A percentile compares a stretch with the other conserved stretches of the same genome.
phyloP scores from a whole-genome alignment of 1,140 invertebrate genomes.

The Diprion similis region DNA sequence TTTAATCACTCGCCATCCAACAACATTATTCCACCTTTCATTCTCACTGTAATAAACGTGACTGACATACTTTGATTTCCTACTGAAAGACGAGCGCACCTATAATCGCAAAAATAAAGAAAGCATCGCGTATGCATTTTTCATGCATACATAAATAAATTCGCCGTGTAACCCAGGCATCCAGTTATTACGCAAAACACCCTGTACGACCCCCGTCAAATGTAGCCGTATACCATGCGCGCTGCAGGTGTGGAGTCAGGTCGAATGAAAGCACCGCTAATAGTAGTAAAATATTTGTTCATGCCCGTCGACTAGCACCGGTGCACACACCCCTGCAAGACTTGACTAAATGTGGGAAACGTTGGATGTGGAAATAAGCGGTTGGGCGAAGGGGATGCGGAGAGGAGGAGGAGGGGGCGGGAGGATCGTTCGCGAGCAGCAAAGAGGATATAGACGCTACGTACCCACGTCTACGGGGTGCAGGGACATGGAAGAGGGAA shows the following conservation, averaged over 20 bases:
- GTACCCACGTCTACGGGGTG: conserved; percentile 18
- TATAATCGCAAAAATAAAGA: no score
- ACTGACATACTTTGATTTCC: no score
- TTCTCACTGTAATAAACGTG: no score
- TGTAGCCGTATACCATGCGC: neutral
- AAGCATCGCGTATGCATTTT: no score
- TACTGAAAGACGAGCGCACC: no score
- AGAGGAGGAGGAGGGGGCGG: neutral
- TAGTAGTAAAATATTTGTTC: conserved; percentile 38
- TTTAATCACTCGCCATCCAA: no score
- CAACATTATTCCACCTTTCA: no score
- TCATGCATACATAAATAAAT: no score
- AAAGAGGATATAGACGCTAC: neutral
- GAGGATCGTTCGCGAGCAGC: neutral
- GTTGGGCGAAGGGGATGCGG: neutral
- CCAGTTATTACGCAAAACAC: no score
- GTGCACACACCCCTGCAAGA: neutral
- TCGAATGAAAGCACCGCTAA: conserved; percentile 24
- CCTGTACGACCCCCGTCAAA: neutral
- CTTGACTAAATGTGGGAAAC: conserved; percentile 1
- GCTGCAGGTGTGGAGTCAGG: neutral
- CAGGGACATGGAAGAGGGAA: conserved; percentile 16
- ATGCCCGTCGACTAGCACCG: conserved; percentile 3
- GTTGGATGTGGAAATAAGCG: neutral
- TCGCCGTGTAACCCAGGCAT: no score